Evolutionary conservation across 2,797 vertebrate species (phyloP).

Genomic region (Lithobates sylvaticus): DNA sequence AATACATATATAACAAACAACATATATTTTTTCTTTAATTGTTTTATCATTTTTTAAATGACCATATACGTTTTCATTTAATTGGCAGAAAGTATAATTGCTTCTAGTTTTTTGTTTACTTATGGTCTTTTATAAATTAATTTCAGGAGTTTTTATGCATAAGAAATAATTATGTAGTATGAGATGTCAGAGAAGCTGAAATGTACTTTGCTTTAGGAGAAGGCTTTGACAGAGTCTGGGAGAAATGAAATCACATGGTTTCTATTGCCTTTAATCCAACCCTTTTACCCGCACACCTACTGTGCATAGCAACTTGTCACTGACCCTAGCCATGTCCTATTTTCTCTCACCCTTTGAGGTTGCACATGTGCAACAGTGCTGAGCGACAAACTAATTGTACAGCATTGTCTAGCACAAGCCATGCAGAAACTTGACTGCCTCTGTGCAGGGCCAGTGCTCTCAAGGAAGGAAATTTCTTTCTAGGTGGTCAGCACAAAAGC

Average conservation of each 20-base stretch:
- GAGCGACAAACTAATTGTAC: slow-evolving; percentile 61
- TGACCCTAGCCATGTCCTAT: slow-evolving; percentile 74
- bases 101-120: too few relatives aligned
- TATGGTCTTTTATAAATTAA: neutral
- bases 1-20: too few relatives aligned
- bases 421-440: slow-evolving; percentile 64
- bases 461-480: slow-evolving; percentile 57
- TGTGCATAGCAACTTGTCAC: slow-evolving; percentile 79
- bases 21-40: too few relatives aligned
- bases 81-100: too few relatives aligned
- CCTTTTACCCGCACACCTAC: slow-evolving; percentile 77
- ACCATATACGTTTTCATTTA: too few relatives aligned
- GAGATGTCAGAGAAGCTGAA: neutral
- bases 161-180: neutral
- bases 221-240: slow-evolving; percentile 78
- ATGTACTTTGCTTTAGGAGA: neutral
- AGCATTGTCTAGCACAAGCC: slow-evolving; percentile 64
- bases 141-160: neutral
- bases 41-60: too few relatives aligned
- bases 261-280: slow-evolving; percentile 81
- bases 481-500: slow-evolving; percentile 63
- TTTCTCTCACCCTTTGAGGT: slow-evolving; percentile 74
- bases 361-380: slow-evolving; percentile 68
- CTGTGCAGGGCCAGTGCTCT: neutral
- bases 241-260: slow-evolving; percentile 77